phyloP scores from a whole-genome alignment of 92 coral and sea anemone genomes.

The Anthopleura xanthogrammica region DNA sequence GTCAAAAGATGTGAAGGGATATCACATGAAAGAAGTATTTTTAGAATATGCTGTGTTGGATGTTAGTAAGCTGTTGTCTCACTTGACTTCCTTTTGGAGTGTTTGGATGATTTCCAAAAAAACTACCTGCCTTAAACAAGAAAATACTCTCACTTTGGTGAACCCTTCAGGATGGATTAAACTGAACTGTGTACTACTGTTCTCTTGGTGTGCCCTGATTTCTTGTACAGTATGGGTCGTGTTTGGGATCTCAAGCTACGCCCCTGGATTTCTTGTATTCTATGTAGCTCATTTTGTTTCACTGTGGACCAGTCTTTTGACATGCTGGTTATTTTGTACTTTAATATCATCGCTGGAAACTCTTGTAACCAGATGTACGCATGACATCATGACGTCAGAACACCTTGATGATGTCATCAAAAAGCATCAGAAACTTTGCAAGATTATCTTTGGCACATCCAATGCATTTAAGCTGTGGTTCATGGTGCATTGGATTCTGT shows the following conservation, averaged over 20 bases:
- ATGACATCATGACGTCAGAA: not conserved
- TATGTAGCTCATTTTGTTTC: slow-evolving; percentile 16
- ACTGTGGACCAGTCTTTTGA: slow-evolving; percentile 44
- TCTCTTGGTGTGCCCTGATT: slow-evolving; percentile 26
- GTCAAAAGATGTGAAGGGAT: not conserved
- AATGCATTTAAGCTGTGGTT: slow-evolving; percentile 58
- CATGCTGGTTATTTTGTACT: slow-evolving; percentile 60
- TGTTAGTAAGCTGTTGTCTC: slow-evolving; percentile 42
- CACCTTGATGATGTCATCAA: slow-evolving; percentile 52
- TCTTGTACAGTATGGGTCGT: slow-evolving; percentile 19
- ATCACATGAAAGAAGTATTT: not conserved
- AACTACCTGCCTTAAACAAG: slow-evolving; percentile 16
- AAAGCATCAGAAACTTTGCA: slow-evolving; percentile 51
- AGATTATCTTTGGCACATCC: slow-evolving; percentile 49
- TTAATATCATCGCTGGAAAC: slow-evolving; percentile 7
- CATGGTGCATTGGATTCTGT: slow-evolving; percentile 54
- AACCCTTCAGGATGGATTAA: slow-evolving; percentile 44
- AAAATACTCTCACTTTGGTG: slow-evolving; percentile 28
- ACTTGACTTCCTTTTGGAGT: slow-evolving; percentile 53
- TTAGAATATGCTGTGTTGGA: not conserved
- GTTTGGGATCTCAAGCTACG: too few species aligned
- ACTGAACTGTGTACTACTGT: slow-evolving; percentile 36
- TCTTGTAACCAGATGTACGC: not conserved
- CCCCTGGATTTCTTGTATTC: not conserved
- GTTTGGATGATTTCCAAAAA: slow-evolving; percentile 30